Percentiles rank a stretch among this genome's conserved stretches.
phyloP scores from a whole-genome alignment of 2,113 vertebrate species.

The western clawed frog (Xenopus tropicalis) region UCB_Xtro_10.0 CM004448.2:119564001-119564500 shows the following conservation, averaged over 20 bases:
- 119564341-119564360: too few species aligned
- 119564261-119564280: background rate
- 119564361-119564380: too few species aligned
- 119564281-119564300: background rate
- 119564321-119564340: too few species aligned
- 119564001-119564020: slow-evolving; percentile 9
- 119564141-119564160: background rate
- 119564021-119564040: background rate
- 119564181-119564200: too few species aligned
- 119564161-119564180: background rate
- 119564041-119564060: background rate
- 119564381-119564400: too few species aligned
- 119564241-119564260: background rate
- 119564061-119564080: background rate
- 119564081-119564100: slow-evolving; percentile 2
- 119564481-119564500: too few species aligned
- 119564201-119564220: background rate
- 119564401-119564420: too few species aligned
- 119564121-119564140: background rate
- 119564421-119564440: too few species aligned
- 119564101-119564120: background rate
- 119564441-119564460: too few species aligned
- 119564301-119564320: too few species aligned
- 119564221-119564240: background rate
- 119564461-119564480: too few species aligned